Percentiles rank a stretch among this genome's conserved stretches.
Evolutionary conservation across 2,888 invertebrate species (phyloP).

Genomic region (Spodoptera exigua): DNA sequence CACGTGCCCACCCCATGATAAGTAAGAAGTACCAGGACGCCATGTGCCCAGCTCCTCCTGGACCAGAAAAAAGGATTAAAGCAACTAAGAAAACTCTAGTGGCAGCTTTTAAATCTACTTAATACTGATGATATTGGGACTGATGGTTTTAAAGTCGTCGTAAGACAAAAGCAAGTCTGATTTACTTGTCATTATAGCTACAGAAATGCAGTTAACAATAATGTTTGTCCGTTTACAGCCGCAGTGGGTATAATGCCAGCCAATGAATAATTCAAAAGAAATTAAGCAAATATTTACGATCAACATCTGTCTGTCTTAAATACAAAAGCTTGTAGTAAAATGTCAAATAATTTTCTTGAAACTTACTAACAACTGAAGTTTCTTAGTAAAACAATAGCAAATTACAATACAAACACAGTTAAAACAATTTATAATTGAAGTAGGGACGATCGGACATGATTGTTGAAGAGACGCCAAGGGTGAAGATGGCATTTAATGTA

Average conservation of each 20-base stretch:
- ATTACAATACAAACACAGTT: constrained; percentile 10
- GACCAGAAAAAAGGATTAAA: background rate
- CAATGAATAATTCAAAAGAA: background rate
- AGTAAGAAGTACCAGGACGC: constrained; percentile 83
- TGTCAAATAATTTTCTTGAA: background rate
- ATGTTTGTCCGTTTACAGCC: too few relatives aligned
- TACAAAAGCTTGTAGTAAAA: constrained; percentile 2
- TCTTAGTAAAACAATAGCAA: constrained; percentile 26
- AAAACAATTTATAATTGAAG: too few relatives aligned
- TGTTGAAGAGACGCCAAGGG: background rate
- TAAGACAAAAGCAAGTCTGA: too few relatives aligned
- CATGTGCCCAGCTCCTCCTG: constrained; percentile 77
- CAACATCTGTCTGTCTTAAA: constrained; percentile 9
- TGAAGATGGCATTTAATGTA: background rate
- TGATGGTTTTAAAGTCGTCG: too few relatives aligned
- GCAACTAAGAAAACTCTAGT: too few relatives aligned
- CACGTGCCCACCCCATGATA: constrained; percentile 92
- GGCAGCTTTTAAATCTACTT: too few relatives aligned
- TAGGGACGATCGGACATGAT: constrained; percentile 1
- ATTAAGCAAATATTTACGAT: constrained; percentile 19
- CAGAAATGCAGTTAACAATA: too few relatives aligned
- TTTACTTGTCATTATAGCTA: too few relatives aligned
- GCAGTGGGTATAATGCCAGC: too few relatives aligned
- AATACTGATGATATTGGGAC: too few relatives aligned
- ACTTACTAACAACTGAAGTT: constrained; percentile 6